phyloP scores from a whole-genome alignment of 2,797 vertebrate genomes.

The Chromobotia macracanthus region DNA sequence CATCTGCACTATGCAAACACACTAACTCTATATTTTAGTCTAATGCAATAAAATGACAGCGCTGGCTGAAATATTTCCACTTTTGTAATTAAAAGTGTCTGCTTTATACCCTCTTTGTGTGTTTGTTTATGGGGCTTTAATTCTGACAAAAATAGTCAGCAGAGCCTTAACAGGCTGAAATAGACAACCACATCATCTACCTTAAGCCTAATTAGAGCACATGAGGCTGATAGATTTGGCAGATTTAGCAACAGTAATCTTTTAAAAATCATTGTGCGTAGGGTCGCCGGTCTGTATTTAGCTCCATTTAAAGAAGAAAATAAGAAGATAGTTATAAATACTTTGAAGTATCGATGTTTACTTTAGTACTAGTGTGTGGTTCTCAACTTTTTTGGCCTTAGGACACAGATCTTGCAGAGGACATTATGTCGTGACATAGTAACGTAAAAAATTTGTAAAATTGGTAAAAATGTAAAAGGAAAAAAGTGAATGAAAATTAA shows the following conservation, averaged over 20 bases:
- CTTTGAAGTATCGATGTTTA: not conserved
- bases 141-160: conserved; percentile 77
- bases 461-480: not conserved
- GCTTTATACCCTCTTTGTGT: conserved; percentile 58
- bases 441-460: not conserved
- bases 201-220: conserved; percentile 64
- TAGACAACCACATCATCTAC: conserved; percentile 73
- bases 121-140: conserved; percentile 72
- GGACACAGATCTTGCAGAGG: not conserved
- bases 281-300: conserved; percentile 62
- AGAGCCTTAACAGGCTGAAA: conserved; percentile 83
- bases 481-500: not conserved
- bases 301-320: conserved; percentile 41
- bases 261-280: conserved; percentile 53
- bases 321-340: conserved; percentile 40
- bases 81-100: not conserved
- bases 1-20: not conserved
- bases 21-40: conserved; percentile 5
- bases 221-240: conserved; percentile 54
- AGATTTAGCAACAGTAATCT: conserved; percentile 66
- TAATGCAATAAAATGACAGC: not conserved
- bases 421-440: not conserved
- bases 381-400: conserved; percentile 9
- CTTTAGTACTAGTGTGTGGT: not conserved
- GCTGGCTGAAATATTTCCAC: conserved; percentile 21